Evolutionary conservation across 37 sponge, comb jelly and placozoan genomes (phyloP).

Genomic region (Eunapius fragilis): DNA sequence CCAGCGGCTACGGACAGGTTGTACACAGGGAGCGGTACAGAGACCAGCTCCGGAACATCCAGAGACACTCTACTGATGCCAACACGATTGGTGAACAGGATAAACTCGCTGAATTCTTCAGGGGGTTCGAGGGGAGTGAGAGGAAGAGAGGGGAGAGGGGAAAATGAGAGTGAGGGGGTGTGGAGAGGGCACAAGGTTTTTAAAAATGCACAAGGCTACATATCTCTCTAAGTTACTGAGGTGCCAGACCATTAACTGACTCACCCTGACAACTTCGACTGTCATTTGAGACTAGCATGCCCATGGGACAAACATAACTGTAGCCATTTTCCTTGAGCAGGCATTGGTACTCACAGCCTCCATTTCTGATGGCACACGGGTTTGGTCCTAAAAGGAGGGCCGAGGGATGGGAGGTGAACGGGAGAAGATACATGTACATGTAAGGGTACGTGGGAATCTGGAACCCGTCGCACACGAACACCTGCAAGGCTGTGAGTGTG

Average conservation of each 20-base stretch:
- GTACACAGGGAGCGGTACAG: conserved; percentile 43
- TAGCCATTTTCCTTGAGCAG: conserved; percentile 31
- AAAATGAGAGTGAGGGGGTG: not conserved
- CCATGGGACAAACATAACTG: conserved; percentile 71
- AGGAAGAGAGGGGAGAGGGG: not conserved
- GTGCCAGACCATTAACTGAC: not conserved
- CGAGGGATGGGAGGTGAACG: not conserved
- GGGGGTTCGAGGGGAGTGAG: conserved; percentile 2
- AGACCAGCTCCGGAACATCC: conserved; percentile 32
- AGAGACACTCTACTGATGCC: conserved; percentile 57
- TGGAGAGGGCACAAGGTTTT: not conserved
- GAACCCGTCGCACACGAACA: too few relatives aligned
- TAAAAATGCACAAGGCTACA: not conserved
- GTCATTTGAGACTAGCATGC: conserved; percentile 19
- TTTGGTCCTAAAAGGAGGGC: conserved; percentile 1
- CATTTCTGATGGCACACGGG: conserved; percentile 65
- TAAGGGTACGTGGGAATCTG: too few relatives aligned
- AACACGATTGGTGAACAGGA: conserved; percentile 36
- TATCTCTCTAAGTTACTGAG: not conserved
- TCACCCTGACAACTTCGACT: conserved; percentile 51
- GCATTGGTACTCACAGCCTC: conserved; percentile 70
- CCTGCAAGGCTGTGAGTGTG: too few relatives aligned
- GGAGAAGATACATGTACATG: not conserved
- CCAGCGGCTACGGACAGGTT: conserved; percentile 33
- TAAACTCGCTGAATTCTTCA: conserved; percentile 1